Base-by-base conservation (phyloP, 2,888 invertebrate genomes). In the Monopis laevigella region DNA sequence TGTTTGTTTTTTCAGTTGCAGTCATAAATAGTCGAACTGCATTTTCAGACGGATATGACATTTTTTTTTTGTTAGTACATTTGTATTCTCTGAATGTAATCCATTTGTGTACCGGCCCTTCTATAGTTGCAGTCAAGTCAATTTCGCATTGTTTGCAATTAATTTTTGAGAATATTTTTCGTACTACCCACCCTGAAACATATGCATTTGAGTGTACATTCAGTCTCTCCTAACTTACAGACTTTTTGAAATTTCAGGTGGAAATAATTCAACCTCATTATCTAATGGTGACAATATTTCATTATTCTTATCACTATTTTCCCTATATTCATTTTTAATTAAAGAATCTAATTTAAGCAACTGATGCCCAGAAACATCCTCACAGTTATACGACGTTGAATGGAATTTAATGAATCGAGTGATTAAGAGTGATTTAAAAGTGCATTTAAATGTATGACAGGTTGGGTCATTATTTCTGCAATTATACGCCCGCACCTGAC, bases 131-230 rank as follows among this genome's bases (percentile, higher is more conserved):
- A n/a, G 28, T 28, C 28, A 28, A 11, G 28, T 4, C 11, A 7
- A 11, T n/a, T 11, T 11, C 11, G 28, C 28, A 28, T 7, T 28
- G 10, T 11, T 7, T 28, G 11, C 28, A 28, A n/a, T 28, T 28
- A 28, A n/a, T 28, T 28, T 28, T 19, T 18, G 17, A 11, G 4
- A 38, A 19, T 14, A 19, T 2, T 24, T 38, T 38, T 38, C 21
- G 17, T 38, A 24, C 24, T 38, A 38, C 38, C 38, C 38, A 38
- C 11, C 38, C 38, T 12, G 24, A 12, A 4, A 21, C n/a, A 17
- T 38, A 38, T 14, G 38, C 38, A 18, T 2, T 18, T 38, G 18
- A 38, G 24, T 38, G 21, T 12, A 12, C 11, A 38, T 38, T 38
- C 4, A 38, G 13, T 6, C 38, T 18, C 19, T 38, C 38, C 17